Percentiles rank a stretch among this genome's conserved stretches.
Evolutionary conservation across 2,113 vertebrate species (phyloP).

Genomic region (Narcine bancroftii): DNA sequence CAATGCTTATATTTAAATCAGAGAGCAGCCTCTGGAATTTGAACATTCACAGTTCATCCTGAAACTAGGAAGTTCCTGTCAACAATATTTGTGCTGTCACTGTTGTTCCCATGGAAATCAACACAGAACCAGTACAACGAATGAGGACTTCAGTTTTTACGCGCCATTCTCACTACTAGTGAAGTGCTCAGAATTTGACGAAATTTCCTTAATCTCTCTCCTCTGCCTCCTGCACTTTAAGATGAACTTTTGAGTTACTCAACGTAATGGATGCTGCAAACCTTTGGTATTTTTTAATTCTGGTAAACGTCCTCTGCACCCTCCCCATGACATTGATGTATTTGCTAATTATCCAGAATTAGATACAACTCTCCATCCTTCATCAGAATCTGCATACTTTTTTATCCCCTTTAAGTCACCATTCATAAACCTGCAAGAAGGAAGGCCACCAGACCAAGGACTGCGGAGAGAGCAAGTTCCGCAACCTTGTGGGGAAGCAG

Average conservation of each 20-base stretch:
- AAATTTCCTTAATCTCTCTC: neutral
- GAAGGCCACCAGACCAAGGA: no score
- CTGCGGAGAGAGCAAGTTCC: no score
- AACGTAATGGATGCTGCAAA: neutral
- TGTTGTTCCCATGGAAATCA: no score
- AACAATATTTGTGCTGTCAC: no score
- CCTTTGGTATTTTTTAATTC: neutral
- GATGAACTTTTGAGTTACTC: neutral
- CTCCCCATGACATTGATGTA: neutral
- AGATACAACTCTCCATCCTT: neutral
- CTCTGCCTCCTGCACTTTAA: neutral
- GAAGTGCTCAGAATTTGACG: neutral
- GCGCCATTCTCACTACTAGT: no score
- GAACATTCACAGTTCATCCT: no score
- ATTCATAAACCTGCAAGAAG: no score
- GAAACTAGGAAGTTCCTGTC: no score
- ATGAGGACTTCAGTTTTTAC: no score
- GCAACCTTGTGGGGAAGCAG: no score
- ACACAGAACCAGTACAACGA: neutral
- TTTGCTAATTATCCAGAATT: neutral
- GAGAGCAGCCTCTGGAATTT: no score
- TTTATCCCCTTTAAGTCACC: neutral
- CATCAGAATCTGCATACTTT: neutral
- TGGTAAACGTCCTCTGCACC: neutral
- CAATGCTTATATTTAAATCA: no score